Base-by-base conservation (phyloP, 2,888 invertebrate genomes). In the Neocrepidodera transversa region DNA sequence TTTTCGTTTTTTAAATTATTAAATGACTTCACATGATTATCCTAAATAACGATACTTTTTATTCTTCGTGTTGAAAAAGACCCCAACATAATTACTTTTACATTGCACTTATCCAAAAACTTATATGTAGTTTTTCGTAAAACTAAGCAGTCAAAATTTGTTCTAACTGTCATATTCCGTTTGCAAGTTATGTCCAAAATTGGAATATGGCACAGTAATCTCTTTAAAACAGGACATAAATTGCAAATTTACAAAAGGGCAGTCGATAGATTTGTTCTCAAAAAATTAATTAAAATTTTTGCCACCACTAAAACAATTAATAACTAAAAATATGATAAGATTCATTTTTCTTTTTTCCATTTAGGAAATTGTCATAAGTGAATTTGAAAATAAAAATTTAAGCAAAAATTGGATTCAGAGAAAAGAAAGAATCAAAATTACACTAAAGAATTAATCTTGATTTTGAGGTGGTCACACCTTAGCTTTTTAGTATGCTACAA, bases 81-180 rank as follows among this genome's bases (percentile, higher is more conserved):
- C 57, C 58, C 60, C 42, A 28, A 45, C 53, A 40, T 55, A 52
- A 64, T 58, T 54, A 74, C 63, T 63, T 74, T 73, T 70, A 78
- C 76, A 80, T 80, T 80, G 80, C 80, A 80, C 80, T 79, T 79
- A 78, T 78, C 78, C 78, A 23, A 77, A 75, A 73, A 72, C 66
- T 69, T 73, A 74, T 71, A 59, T 58, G 69, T 71, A 70, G 64
- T 69, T 70, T n/a, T n/a, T 63, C 63, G 74, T 75, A 73, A 75
- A 74, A 69, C 74, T 77, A 78, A 75, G 75, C 79, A 78, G 79
- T 78, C 76, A 73, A 62, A 70, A 68, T 69, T 60, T 64, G 59
- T 67, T 56, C 51, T 48, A 56, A 62, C 68, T 58, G 63, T 62
- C 18, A 28, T 45, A 62, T 56, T 52, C 10, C 18, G 38, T 64